Base-by-base conservation (phyloP, 2,113 vertebrate species). In the Myiozetetes cayanensis region DNA sequence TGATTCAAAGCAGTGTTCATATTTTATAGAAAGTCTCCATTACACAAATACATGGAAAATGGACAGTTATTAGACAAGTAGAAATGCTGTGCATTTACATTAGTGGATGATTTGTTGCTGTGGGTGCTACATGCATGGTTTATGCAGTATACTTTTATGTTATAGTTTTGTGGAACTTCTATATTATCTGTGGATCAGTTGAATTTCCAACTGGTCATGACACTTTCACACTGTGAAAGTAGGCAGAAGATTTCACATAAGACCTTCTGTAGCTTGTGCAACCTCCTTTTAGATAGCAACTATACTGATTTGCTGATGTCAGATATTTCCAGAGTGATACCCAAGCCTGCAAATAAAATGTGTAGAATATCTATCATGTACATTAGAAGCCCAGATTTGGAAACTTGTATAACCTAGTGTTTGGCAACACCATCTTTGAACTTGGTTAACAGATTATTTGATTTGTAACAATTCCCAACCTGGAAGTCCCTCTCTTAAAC, bases 351-450 rank as follows among this genome's bases (percentile, higher is more conserved):
- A 84, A 62, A 73, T 49, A 76, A 83, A 76, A 58, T 12, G 8
- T 27, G 25, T 43, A n/a, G 11, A 14, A 4, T 35, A 72, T 28
- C 14, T 43, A 3, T 31, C 18, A 4, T 5, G 24, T 33, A 9
- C 10, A 4, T 53, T 53, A 71, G 23, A 76, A 62, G 33, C 10
- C 14, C 28, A 71, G 15, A 25, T 85, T 71, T 87, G 44, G 19
- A 47, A 35, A 77, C 0, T 1, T 35, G 4, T 46, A 8, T 49
- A 68, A 44, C 8, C 6, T 31, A 14, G 33, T 1, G 1, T 58
- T 73, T 41, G 39, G 12, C 22, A 56, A 11, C 27, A 28, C 4
- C 0, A 0, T 47, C 37, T 79, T n/a, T 41, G 19, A 55, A 25
- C n/a, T 43, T 43, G 31, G 58, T 37, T 43, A 55, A 43, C 6